Percentiles rank a stretch among this genome's conserved stretches.
Conservation (phyloP, 2,888 invertebrate species). For the Agonopterix subpropinquella region DNA sequence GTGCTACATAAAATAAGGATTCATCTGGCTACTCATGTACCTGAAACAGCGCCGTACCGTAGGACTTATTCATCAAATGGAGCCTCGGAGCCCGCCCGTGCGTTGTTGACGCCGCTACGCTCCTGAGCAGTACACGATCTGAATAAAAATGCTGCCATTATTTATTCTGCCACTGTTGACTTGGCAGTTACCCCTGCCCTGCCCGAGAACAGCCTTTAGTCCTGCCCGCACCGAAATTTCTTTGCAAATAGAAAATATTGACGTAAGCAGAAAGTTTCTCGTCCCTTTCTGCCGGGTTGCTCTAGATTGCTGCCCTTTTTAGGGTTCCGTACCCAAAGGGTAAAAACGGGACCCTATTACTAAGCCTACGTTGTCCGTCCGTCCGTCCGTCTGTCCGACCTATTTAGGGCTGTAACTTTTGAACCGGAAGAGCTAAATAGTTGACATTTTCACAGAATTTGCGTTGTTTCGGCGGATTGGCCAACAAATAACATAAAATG, state of each 20-base stretch:
- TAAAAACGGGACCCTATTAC: too few relatives aligned
- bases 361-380: too few relatives aligned
- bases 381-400: too few relatives aligned
- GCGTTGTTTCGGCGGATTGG: too few relatives aligned
- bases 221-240: slow-evolving; percentile 22
- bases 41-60: background rate
- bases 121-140: slow-evolving; percentile 31
- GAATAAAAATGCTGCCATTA: slow-evolving; percentile 46
- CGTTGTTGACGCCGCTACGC: slow-evolving; percentile 22
- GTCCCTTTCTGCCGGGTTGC: slow-evolving; percentile 3
- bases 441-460: too few relatives aligned
- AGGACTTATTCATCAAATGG: slow-evolving; percentile 7
- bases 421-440: too few relatives aligned
- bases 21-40: too few relatives aligned
- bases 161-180: slow-evolving; percentile 31
- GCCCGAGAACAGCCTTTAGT: slow-evolving; percentile 24
- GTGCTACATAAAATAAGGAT: too few relatives aligned
- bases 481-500: too few relatives aligned
- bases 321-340: too few relatives aligned
- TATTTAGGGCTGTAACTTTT: too few relatives aligned
- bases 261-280: slow-evolving; percentile 29
- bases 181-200: slow-evolving; percentile 24
- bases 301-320: too few relatives aligned
- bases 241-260: slow-evolving; percentile 40
- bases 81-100: slow-evolving; percentile 13